Percentiles rank a stretch among this genome's conserved stretches.
These are phyloP conservation scores for Canis aureus DNA, from an alignment of 2,113 vertebrate species.

Conservation along the genomic window DNA sequence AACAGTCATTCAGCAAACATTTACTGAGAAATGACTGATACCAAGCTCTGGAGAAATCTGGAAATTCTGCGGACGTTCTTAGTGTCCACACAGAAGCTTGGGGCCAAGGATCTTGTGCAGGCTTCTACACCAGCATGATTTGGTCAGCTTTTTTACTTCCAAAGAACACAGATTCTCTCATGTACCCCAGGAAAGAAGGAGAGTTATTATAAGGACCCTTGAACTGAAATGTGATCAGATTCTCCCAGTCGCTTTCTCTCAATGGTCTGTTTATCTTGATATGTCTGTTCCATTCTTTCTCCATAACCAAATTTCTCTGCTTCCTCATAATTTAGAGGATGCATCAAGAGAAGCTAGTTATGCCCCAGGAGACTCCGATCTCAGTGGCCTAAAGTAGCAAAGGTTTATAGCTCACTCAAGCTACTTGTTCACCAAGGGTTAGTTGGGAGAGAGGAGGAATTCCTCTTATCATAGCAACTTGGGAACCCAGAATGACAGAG, in stretches of 20 bases:
- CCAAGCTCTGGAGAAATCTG: not conserved
- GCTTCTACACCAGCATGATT: not conserved
- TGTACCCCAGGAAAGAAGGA: not conserved
- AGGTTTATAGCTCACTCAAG: not conserved
- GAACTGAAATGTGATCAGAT: not conserved
- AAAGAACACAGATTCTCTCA: not conserved
- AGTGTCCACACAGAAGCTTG: not conserved
- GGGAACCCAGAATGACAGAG: not conserved
- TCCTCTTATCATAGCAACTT: not conserved
- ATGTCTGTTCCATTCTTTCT: not conserved
- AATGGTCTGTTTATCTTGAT: not conserved
- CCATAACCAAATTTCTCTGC: not conserved
- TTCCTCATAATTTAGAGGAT: not conserved
- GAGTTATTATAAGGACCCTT: not conserved
- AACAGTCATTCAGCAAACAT: not conserved
- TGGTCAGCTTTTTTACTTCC: not conserved
- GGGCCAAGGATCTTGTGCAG: not conserved
- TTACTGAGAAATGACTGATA: constrained; percentile 7
- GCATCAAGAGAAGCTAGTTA: not conserved
- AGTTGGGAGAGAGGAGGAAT: not conserved
- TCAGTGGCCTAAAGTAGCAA: not conserved
- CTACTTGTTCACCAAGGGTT: not conserved
- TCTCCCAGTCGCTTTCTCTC: not conserved
- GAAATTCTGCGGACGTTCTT: not conserved
- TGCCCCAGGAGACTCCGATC: not conserved